Evolutionary conservation across 2,888 invertebrate genomes (phyloP).

Genomic region (Agrochola circellaris): DNA sequence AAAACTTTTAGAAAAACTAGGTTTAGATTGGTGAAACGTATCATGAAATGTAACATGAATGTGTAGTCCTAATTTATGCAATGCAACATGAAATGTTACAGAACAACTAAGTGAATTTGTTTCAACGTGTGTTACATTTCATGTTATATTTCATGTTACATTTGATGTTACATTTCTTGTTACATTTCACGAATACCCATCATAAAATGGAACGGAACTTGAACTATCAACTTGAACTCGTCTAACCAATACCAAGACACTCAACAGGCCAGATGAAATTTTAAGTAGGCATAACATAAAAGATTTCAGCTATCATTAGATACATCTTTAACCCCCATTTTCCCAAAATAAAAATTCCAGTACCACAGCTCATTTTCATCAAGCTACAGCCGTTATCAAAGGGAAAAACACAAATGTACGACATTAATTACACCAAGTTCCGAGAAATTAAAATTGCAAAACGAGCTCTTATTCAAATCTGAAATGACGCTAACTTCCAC

Average conservation of each 20-base stretch:
- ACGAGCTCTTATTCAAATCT: slow-evolving; percentile 50
- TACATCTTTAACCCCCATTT: background rate
- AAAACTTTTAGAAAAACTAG: background rate
- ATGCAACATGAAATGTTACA: background rate
- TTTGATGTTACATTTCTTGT: no score
- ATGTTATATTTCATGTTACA: no score
- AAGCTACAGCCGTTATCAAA: slow-evolving; percentile 35
- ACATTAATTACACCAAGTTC: slow-evolving; percentile 54
- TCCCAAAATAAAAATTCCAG: background rate
- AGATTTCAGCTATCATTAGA: background rate
- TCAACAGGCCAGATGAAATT: background rate
- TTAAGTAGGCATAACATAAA: no score
- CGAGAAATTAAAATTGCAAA: slow-evolving; percentile 55
- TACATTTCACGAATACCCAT: background rate
- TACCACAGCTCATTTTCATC: slow-evolving; percentile 19
- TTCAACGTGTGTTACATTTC: background rate
- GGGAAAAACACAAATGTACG: slow-evolving; percentile 34
- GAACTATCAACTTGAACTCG: background rate
- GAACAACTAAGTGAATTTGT: background rate
- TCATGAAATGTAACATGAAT: background rate
- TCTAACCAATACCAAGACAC: background rate
- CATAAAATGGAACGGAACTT: background rate
- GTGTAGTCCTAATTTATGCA: no score
- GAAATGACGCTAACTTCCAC: slow-evolving; percentile 52
- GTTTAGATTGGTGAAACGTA: no score